phyloP scores from a whole-genome alignment of 2,113 vertebrate genomes.

The Casuarius casuarius region DNA sequence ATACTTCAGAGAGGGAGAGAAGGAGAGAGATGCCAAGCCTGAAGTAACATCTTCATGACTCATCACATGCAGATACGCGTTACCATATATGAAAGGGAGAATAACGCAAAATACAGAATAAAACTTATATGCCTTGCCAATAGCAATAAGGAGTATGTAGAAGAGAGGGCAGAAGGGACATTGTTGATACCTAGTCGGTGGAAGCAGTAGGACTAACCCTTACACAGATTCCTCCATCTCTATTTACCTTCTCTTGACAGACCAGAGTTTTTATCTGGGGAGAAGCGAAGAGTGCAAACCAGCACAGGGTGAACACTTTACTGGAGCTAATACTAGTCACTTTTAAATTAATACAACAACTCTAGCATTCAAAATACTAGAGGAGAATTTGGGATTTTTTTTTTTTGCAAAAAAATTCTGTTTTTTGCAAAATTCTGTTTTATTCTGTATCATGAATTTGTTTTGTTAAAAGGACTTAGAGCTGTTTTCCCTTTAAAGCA shows the following conservation, averaged over 20 bases:
- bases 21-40: not conserved
- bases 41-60: not conserved
- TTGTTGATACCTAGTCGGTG: not conserved
- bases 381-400: not conserved
- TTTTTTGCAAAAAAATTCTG: too few species aligned
- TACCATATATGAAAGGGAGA: not conserved
- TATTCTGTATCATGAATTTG: not conserved
- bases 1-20: not conserved
- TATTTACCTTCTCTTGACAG: not conserved
- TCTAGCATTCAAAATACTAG: not conserved
- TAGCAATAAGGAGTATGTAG: not conserved
- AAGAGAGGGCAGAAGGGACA: not conserved
- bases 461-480: not conserved
- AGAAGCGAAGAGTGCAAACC: not conserved
- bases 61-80: not conserved
- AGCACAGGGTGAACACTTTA: not conserved
- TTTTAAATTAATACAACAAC: fast-evolving
- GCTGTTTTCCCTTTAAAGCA: not conserved
- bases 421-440: not conserved
- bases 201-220: not conserved
- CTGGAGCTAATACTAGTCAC: not conserved
- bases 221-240: not conserved
- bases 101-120: not conserved
- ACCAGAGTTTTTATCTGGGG: not conserved
- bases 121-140: not conserved